phyloP scores from a whole-genome alignment of 2,797 vertebrate genomes.

The Phoeniculus purpureus region DNA sequence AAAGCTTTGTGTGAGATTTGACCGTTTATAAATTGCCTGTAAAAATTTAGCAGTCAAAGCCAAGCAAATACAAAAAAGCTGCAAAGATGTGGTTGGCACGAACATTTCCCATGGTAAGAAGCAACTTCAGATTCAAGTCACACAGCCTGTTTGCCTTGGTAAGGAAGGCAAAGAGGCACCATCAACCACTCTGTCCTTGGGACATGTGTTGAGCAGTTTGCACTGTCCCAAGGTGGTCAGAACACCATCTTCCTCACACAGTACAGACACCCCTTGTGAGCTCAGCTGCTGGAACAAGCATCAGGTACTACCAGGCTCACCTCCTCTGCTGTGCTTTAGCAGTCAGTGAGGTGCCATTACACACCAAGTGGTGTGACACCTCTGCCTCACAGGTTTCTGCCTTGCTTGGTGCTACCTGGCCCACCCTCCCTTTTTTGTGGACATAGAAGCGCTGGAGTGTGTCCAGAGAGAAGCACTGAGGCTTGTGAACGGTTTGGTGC shows the following conservation, averaged over 20 bases:
- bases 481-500: too few species aligned
- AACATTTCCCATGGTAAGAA: neutral
- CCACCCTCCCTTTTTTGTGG: neutral
- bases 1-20: neutral
- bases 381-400: rapidly evolving
- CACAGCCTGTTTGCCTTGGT: neutral
- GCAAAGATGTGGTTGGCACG: neutral
- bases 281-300: neutral
- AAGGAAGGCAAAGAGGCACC: neutral
- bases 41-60: neutral
- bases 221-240: neutral
- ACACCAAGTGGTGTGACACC: too few species aligned
- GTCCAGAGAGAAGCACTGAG: too few species aligned
- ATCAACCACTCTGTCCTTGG: neutral
- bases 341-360: neutral
- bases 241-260: rapidly evolving
- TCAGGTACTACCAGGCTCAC: rapidly evolving
- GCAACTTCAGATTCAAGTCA: neutral
- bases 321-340: neutral
- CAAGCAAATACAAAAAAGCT: neutral
- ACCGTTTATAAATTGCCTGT: neutral
- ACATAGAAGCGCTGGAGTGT: too few species aligned
- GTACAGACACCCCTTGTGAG: neutral
- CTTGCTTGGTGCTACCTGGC: neutral
- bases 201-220: neutral